Evolutionary conservation across 1,140 invertebrate genomes (phyloP).

Genomic region (Lamellibrachia luymesi): DNA sequence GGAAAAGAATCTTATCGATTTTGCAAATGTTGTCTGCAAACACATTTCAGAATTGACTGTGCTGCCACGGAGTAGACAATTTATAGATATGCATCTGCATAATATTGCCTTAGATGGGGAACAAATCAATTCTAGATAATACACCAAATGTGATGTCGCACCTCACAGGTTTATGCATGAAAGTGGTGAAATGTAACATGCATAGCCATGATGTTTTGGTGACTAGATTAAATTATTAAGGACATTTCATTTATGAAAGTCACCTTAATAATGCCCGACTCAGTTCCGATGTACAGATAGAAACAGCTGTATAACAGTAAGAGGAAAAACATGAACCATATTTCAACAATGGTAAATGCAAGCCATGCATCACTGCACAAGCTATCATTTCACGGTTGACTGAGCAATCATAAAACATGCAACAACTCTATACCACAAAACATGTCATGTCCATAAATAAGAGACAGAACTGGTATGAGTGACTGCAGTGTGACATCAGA

Average conservation of each 20-base stretch:
- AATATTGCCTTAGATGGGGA: not conserved
- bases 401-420: too few relatives aligned
- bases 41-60: not conserved
- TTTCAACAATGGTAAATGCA: not conserved
- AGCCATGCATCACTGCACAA: not conserved
- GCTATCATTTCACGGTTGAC: not conserved
- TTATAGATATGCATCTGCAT: not conserved
- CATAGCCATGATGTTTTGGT: not conserved
- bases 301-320: not conserved
- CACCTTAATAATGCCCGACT: too few relatives aligned
- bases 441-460: too few relatives aligned
- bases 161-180: not conserved
- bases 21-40: not conserved
- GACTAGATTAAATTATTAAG: not conserved
- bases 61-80: not conserved
- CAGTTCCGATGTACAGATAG: not conserved
- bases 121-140: not conserved
- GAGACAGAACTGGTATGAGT: not conserved
- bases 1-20: not conserved
- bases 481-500: not conserved
- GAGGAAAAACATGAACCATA: not conserved
- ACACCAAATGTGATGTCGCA: not conserved
- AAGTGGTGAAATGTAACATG: not conserved
- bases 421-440: too few relatives aligned
- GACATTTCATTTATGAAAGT: not conserved